A percentile compares a stretch with the other conserved stretches of the same genome.
Conservation (phyloP, 2,888 invertebrate genomes). For the Ferrisia virgata region DNA sequence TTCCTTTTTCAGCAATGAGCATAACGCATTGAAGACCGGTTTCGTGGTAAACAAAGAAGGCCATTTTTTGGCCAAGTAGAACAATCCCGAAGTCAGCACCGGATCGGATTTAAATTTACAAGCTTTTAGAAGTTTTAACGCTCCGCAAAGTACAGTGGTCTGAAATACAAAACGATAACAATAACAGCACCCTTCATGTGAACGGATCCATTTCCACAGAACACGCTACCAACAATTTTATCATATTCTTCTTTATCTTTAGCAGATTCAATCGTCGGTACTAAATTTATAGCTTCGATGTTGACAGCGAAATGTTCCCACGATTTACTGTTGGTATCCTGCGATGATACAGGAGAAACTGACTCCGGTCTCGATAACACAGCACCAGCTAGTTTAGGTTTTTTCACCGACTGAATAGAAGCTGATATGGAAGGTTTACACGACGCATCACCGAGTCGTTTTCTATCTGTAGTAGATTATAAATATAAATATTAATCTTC, state of each 20-base stretch:
- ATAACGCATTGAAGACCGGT: slow-evolving; percentile 71
- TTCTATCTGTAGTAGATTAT: background rate
- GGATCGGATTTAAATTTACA: slow-evolving; percentile 81
- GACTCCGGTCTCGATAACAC: slow-evolving; percentile 35
- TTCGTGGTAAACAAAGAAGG: slow-evolving; percentile 75
- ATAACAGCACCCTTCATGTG: background rate
- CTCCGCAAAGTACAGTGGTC: slow-evolving; percentile 78
- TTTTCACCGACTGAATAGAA: slow-evolving; percentile 47
- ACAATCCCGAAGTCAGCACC: slow-evolving; percentile 68
- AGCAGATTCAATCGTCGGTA: slow-evolving; percentile 71
- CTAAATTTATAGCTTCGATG: slow-evolving; percentile 74
- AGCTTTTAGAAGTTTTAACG: slow-evolving; percentile 72
- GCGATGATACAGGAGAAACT: slow-evolving; percentile 47
- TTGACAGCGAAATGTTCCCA: slow-evolving; percentile 75
- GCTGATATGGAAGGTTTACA: background rate
- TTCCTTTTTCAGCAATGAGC: slow-evolving; percentile 78
- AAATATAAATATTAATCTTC: background rate
- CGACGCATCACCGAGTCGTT: background rate
- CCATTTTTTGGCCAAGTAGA: slow-evolving; percentile 76
- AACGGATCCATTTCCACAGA: slow-evolving; percentile 49
- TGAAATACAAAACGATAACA: slow-evolving; percentile 51
- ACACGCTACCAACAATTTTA: slow-evolving; percentile 60
- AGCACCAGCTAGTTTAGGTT: slow-evolving; percentile 48
- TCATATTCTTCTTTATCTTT: slow-evolving; percentile 76
- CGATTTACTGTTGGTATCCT: slow-evolving; percentile 55